Evolutionary conservation across 2,113 vertebrate species (phyloP).

Genomic region (Plotosus lineatus): DNA sequence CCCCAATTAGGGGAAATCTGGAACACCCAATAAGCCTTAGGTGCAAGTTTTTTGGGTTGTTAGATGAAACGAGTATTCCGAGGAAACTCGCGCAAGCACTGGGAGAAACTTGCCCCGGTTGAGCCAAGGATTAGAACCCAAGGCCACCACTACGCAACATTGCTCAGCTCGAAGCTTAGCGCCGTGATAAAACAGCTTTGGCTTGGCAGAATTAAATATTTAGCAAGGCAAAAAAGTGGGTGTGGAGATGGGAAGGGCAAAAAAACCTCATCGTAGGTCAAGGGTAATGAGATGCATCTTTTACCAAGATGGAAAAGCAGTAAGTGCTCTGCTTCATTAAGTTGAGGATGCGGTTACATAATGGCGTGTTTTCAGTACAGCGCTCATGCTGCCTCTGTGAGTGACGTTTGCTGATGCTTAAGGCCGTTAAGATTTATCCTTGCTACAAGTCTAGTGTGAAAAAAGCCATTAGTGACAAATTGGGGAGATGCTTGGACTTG

Average conservation of each 20-base stretch:
- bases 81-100: too few relatives aligned
- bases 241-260: not conserved
- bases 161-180: too few relatives aligned
- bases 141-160: too few relatives aligned
- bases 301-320: not conserved
- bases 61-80: too few relatives aligned
- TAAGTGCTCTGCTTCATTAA: not conserved
- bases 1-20: too few relatives aligned
- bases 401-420: not conserved
- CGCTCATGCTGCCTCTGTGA: not conserved
- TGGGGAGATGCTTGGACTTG: not conserved
- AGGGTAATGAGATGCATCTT: not conserved
- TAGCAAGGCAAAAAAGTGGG: not conserved
- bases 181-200: too few relatives aligned
- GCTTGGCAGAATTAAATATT: too few relatives aligned
- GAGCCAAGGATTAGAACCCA: too few relatives aligned
- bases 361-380: not conserved
- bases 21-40: too few relatives aligned
- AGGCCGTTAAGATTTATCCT: not conserved
- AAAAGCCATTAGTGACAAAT: not conserved
- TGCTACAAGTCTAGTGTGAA: not conserved
- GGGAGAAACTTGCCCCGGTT: too few relatives aligned
- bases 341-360: not conserved
- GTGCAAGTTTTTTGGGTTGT: too few relatives aligned
- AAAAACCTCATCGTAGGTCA: not conserved